Conservation (phyloP, 2,888 invertebrate genomes). For the Trypoxylon attenuatum region DNA sequence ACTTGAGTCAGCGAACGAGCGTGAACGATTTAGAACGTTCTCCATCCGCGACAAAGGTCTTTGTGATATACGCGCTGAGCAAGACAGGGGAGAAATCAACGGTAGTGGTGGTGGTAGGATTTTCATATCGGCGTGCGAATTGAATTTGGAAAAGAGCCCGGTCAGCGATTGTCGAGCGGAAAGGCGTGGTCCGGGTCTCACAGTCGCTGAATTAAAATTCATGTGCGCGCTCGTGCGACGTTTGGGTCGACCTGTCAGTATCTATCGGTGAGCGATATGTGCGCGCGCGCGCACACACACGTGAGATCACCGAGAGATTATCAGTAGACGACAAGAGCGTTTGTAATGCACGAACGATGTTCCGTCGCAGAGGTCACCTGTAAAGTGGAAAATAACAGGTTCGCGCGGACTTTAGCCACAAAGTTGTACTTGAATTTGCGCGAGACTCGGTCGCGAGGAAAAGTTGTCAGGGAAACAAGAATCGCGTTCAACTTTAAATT, state of each 20-base stretch:
- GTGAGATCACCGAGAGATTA: too few relatives aligned
- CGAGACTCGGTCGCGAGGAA: neutral
- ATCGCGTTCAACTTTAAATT: too few relatives aligned
- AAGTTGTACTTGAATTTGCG: conserved; percentile 6
- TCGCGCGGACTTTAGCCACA: neutral
- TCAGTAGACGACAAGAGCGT: neutral
- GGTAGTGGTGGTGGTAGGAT: too few relatives aligned
- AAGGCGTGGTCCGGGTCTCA: neutral
- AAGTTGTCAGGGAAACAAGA: too few relatives aligned
- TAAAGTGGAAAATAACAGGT: neutral
- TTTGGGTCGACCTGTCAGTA: neutral
- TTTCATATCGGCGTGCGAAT: neutral
- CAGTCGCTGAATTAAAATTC: neutral
- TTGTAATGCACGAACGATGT: neutral
- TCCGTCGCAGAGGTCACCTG: neutral
- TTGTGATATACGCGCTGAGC: too few relatives aligned
- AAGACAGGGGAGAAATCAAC: too few relatives aligned
- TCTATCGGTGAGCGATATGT: neutral
- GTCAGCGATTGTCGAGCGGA: too few relatives aligned
- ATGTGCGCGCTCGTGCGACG: neutral
- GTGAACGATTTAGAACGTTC: too few relatives aligned
- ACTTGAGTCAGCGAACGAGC: neutral
- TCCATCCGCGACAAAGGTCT: too few relatives aligned
- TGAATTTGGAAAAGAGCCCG: neutral
- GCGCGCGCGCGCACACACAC: too few relatives aligned